These are phyloP conservation scores for Campopleginae sp. DNA, from an alignment of 2,888 invertebrate genomes.

Conservation along the genomic window DNA sequence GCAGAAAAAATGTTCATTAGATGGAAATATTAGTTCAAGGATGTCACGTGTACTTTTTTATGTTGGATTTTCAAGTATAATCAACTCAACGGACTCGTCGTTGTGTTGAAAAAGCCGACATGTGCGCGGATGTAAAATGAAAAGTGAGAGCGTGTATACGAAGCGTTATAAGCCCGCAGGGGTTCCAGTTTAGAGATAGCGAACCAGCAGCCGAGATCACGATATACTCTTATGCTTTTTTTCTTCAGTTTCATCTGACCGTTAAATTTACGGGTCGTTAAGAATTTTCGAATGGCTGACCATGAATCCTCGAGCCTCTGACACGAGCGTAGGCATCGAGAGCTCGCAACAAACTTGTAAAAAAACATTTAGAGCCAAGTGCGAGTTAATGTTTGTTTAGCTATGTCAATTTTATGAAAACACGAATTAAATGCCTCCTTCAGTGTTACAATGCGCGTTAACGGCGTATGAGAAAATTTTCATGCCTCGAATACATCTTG, in stretches of 20 bases:
- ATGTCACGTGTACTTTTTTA: slow-evolving; percentile 23
- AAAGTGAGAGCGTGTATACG: slow-evolving; percentile 62
- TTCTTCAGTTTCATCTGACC: slow-evolving; percentile 24
- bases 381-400: slow-evolving; percentile 20
- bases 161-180: slow-evolving; percentile 53
- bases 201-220: slow-evolving; percentile 18
- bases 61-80: slow-evolving; percentile 4
- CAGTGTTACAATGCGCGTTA: slow-evolving; percentile 7
- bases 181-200: slow-evolving; percentile 48
- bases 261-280: slow-evolving; percentile 59
- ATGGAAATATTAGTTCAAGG: background rate
- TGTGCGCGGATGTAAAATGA: slow-evolving; percentile 45
- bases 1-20: background rate
- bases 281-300: slow-evolving; percentile 65
- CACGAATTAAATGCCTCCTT: slow-evolving; percentile 27
- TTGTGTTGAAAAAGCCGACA: slow-evolving; percentile 32
- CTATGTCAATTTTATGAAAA: background rate
- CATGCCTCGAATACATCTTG: background rate
- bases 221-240: slow-evolving; percentile 42
- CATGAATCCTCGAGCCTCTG: slow-evolving; percentile 57
- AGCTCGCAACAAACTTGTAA: slow-evolving; percentile 24
- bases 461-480: slow-evolving; percentile 6
- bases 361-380: slow-evolving; percentile 45
- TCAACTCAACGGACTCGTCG: slow-evolving; percentile 23
- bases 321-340: slow-evolving; percentile 17